Conservation (phyloP, 2,888 invertebrate species). For the Melolontha melolontha region DNA sequence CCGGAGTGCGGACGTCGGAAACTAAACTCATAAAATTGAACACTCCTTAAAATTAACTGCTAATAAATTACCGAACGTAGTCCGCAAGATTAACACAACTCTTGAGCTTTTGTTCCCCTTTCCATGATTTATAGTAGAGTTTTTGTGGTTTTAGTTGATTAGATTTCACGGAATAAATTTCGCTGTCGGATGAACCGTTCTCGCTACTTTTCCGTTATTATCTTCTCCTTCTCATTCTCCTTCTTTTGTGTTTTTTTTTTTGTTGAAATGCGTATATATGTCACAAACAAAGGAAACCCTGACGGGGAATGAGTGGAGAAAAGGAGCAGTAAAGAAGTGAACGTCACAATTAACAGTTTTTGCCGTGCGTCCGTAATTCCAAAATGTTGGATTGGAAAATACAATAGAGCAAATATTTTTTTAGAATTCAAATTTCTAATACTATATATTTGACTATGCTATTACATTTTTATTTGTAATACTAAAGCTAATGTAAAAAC, state of each 20-base stretch:
- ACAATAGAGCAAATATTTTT: no score
- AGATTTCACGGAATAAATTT: slow-evolving; percentile 46
- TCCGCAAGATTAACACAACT: slow-evolving; percentile 58
- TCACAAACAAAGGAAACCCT: slow-evolving; percentile 23
- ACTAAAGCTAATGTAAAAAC: no score
- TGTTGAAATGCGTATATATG: slow-evolving; percentile 32
- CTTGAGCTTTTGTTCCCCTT: slow-evolving; percentile 50
- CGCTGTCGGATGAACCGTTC: slow-evolving; percentile 27
- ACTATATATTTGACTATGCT: no score
- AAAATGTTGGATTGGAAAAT: no score
- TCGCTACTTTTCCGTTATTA: slow-evolving; percentile 18
- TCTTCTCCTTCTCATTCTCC: slow-evolving; percentile 1
- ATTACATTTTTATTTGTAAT: no score
- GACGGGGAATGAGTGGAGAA: slow-evolving; percentile 7
- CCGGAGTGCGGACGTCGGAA: slow-evolving; percentile 38
- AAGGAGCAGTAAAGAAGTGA: slow-evolving; percentile 7
- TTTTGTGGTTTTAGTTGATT: slow-evolving; percentile 49
- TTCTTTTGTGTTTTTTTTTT: slow-evolving; percentile 8
- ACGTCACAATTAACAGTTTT: slow-evolving; percentile 22
- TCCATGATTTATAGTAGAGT: slow-evolving; percentile 51
- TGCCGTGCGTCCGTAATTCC: neutral
- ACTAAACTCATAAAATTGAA: slow-evolving; percentile 61
- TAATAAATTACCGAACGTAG: slow-evolving; percentile 62
- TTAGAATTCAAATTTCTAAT: no score
- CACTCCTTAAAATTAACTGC: slow-evolving; percentile 65